A percentile compares a stretch with the other conserved stretches of the same genome.
Conservation (phyloP, 2,888 invertebrate species). For the Ophion ventricosus region DNA sequence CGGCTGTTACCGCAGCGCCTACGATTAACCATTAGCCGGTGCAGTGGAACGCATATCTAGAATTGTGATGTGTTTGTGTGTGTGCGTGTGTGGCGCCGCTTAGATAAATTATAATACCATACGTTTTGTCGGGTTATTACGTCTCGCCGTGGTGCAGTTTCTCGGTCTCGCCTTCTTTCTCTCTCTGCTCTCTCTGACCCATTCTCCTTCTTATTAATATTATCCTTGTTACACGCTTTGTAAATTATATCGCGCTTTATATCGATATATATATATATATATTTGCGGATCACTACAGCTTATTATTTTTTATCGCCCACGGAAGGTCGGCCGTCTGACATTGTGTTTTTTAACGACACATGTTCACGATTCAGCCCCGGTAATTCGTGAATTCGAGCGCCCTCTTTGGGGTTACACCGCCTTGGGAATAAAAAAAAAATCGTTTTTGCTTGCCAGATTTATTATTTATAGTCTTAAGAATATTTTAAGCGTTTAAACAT, state of each 20-base stretch:
- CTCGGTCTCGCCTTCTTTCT: constrained; percentile 21
- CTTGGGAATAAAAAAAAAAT: no score
- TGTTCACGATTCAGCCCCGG: no score
- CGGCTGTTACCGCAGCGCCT: constrained; percentile 71
- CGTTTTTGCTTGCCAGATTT: no score
- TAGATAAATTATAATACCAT: constrained; percentile 74
- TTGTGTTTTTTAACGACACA: no score
- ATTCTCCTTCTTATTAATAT: constrained; percentile 12
- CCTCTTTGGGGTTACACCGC: no score
- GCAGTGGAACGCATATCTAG: constrained; percentile 71
- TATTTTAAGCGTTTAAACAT: no score
- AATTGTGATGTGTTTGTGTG: constrained; percentile 66
- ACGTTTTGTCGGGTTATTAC: constrained; percentile 57
- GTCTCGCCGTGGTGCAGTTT: constrained; percentile 40
- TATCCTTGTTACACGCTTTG: constrained; percentile 1
- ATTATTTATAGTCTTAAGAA: no score
- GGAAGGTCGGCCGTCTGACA: no score
- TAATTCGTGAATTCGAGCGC: no score
- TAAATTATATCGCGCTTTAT: not conserved
- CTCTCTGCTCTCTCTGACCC: constrained; percentile 13
- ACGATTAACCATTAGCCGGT: constrained; percentile 74
- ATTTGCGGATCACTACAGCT: no score
- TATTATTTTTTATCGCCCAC: no score
- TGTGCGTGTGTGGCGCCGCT: constrained; percentile 58
- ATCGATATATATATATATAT: no score